A percentile compares a stretch with the other conserved stretches of the same genome.
These are phyloP conservation scores for Rhagium mordax DNA, from an alignment of 2,888 invertebrate species.

Conservation along the genomic window DNA sequence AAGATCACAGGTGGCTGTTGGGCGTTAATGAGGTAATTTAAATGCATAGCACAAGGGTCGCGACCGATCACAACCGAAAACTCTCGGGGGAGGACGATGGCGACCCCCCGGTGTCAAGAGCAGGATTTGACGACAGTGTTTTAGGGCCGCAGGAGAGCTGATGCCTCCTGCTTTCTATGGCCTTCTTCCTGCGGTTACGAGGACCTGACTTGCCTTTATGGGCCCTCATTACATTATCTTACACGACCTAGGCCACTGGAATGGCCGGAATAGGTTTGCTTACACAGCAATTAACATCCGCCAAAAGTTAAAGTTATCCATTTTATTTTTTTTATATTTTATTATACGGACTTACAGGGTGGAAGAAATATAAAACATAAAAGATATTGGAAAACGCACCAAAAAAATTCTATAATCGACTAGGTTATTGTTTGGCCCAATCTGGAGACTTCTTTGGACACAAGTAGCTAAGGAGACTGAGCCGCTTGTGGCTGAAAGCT, in stretches of 20 bases:
- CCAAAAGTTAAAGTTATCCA: too few species aligned
- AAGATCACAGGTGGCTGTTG: constrained; percentile 68
- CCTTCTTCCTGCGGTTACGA: background rate
- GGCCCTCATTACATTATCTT: background rate
- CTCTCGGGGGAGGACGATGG: constrained; percentile 59
- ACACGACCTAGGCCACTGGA: constrained; percentile 15
- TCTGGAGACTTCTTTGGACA: too few species aligned
- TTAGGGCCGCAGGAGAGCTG: constrained; percentile 20
- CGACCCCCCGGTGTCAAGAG: constrained; percentile 37
- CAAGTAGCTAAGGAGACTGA: too few species aligned
- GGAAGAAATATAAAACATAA: too few species aligned
- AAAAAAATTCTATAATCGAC: too few species aligned
- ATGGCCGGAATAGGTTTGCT: constrained; percentile 21
- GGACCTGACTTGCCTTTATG: constrained; percentile 2
- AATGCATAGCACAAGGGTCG: constrained; percentile 71
- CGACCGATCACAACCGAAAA: constrained; percentile 63
- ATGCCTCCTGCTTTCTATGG: constrained; percentile 15
- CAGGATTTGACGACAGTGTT: constrained; percentile 35
- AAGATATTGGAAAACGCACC: too few species aligned
- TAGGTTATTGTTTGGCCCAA: too few species aligned
- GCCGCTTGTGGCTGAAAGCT: too few species aligned
- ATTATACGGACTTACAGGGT: too few species aligned
- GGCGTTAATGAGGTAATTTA: constrained; percentile 72
- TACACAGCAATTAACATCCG: too few species aligned
- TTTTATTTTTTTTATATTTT: too few species aligned